phyloP scores from a whole-genome alignment of 2,797 vertebrate species.

The Masticophis lateralis region DNA sequence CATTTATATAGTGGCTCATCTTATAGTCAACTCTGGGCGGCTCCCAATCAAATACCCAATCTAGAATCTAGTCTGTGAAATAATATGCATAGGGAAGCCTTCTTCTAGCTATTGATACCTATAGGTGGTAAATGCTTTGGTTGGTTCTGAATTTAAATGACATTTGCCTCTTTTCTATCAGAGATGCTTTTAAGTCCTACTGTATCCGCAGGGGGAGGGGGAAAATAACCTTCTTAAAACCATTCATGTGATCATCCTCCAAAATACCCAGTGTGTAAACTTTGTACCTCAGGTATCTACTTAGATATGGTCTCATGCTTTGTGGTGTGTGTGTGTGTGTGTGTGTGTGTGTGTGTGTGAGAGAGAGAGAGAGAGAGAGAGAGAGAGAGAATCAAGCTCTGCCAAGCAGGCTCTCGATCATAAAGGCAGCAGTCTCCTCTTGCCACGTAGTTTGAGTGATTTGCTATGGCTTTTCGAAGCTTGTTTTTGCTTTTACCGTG shows the following conservation, averaged over 20 bases:
- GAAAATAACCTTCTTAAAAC: neutral
- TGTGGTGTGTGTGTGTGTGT: neutral
- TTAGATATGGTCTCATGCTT: neutral
- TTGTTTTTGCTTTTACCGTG: neutral
- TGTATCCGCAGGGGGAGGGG: neutral
- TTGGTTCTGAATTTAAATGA: neutral
- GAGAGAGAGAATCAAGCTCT: neutral
- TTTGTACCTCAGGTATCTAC: neutral
- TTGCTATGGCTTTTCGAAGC: slow-evolving; percentile 22
- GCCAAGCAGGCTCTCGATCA: slow-evolving; percentile 47
- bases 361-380: too few species aligned
- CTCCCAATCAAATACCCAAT: neutral
- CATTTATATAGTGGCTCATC: neutral
- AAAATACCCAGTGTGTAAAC: neutral
- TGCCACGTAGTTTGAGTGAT: neutral
- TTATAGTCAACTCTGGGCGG: neutral
- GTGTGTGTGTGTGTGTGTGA: too few species aligned
- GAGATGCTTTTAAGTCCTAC: too few species aligned
- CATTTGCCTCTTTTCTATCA: neutral
- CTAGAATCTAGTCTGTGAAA: neutral
- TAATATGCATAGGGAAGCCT: neutral
- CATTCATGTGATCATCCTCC: neutral
- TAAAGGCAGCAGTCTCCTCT: slow-evolving; percentile 35
- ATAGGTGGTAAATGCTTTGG: neutral
- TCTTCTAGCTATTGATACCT: neutral